phyloP scores from a whole-genome alignment of 2,888 invertebrate genomes.

The Pardosa pseudoannulata region DNA sequence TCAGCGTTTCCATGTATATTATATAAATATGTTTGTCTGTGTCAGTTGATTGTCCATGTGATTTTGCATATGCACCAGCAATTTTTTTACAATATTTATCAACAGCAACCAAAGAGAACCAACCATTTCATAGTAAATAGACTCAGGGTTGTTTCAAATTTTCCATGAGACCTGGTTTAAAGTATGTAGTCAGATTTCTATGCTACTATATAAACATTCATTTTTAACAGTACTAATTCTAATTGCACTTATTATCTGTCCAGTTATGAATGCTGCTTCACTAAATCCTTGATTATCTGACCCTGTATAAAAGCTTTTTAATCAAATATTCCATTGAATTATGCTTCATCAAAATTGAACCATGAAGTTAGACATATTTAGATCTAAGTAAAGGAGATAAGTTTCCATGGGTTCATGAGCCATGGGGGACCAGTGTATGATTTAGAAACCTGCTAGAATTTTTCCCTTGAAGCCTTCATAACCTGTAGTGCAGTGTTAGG shows the following conservation, averaged over 20 bases:
- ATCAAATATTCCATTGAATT: no score
- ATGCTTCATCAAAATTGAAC: no score
- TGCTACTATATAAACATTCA: background rate
- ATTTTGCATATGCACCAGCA: conserved; percentile 30
- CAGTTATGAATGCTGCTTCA: background rate
- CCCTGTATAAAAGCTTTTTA: no score
- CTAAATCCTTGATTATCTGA: background rate
- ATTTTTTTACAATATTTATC: conserved; percentile 27
- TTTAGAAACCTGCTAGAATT: no score
- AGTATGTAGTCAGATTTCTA: background rate
- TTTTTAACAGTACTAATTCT: background rate
- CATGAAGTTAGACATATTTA: no score
- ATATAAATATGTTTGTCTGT: conserved; percentile 20
- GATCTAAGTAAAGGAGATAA: no score
- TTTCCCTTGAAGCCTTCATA: no score
- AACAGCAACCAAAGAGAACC: conserved; percentile 38
- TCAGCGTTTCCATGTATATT: conserved; percentile 31
- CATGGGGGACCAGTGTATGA: no score
- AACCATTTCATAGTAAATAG: conserved; percentile 43
- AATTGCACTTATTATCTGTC: background rate
- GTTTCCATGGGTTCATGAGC: no score
- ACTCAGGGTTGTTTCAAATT: conserved; percentile 36
- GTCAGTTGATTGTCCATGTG: conserved; percentile 11
- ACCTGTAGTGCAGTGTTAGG: no score
- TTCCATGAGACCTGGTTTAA: conserved; percentile 2